These are phyloP conservation scores for Xenopus laevis DNA, from an alignment of 2,113 vertebrate genomes.

Conservation along the genomic window DNA sequence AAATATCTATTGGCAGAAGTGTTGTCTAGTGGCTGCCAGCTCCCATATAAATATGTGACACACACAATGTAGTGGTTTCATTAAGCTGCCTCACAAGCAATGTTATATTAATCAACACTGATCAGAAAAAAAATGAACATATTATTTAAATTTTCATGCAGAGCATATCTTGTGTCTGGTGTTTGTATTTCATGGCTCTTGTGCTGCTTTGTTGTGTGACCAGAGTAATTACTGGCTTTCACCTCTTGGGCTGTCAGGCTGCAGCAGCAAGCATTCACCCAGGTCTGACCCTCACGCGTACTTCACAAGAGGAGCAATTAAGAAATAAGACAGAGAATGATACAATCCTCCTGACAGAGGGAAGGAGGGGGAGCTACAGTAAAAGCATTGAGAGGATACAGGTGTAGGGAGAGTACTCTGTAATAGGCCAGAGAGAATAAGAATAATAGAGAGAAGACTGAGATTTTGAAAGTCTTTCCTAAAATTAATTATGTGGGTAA, in stretches of 20 bases:
- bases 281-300: not conserved
- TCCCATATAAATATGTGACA: no score
- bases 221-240: not conserved
- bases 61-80: no score
- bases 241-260: not conserved
- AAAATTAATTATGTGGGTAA: no score
- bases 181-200: not conserved
- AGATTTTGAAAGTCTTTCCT: no score
- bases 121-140: not conserved
- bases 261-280: not conserved
- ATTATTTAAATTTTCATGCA: not conserved
- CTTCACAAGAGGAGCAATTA: conserved; percentile 1
- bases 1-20: no score
- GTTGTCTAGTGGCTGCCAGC: no score
- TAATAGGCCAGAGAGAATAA: no score
- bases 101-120: no score
- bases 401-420: not conserved
- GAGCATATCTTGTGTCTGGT: not conserved
- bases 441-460: no score
- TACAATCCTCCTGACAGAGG: not conserved
- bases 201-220: not conserved
- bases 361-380: not conserved
- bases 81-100: no score
- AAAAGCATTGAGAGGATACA: not conserved
- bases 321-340: conserved; percentile 29